phyloP scores from a whole-genome alignment of 2,888 invertebrate species.

The Parnassius orleans region DNA sequence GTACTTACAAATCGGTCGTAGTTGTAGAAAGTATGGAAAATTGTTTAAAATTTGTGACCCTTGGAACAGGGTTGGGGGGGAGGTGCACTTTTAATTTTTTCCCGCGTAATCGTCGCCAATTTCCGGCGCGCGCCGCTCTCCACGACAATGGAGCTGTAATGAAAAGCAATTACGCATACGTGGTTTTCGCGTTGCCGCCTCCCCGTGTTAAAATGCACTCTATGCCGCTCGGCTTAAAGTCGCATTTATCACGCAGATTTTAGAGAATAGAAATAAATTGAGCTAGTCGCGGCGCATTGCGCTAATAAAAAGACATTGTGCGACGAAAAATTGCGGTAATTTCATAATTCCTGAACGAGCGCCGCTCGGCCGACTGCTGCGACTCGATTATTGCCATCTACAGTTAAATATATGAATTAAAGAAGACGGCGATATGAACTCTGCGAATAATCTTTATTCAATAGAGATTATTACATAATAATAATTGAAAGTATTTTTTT shows the following conservation, averaged over 20 bases:
- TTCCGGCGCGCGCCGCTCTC: constrained; percentile 57
- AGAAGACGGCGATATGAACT: too few relatives aligned
- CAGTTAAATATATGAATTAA: too few relatives aligned
- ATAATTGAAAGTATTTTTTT: too few relatives aligned
- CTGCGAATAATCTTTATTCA: too few relatives aligned
- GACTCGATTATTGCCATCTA: neutral
- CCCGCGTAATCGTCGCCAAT: constrained; percentile 76
- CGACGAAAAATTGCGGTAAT: constrained; percentile 69
- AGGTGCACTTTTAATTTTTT: constrained; percentile 68
- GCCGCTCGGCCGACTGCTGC: constrained; percentile 29
- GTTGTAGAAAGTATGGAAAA: too few relatives aligned
- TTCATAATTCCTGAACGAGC: constrained; percentile 67
- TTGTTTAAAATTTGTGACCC: neutral
- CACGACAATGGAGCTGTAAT: constrained; percentile 61
- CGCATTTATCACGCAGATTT: constrained; percentile 13
- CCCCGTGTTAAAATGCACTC: constrained; percentile 36
- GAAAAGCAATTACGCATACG: constrained; percentile 80
- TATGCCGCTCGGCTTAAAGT: constrained; percentile 29
- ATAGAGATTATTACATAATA: too few relatives aligned
- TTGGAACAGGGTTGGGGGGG: constrained; percentile 29
- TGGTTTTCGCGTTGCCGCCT: constrained; percentile 57
- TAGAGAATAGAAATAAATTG: constrained; percentile 75
- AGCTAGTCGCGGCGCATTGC: constrained; percentile 59
- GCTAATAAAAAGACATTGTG: constrained; percentile 77
- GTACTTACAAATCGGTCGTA: too few relatives aligned